Evolutionary conservation across 1,140 invertebrate species (phyloP), one percentile per base, ranked within the genome.

Genomic region (Planococcus citri): DNA sequence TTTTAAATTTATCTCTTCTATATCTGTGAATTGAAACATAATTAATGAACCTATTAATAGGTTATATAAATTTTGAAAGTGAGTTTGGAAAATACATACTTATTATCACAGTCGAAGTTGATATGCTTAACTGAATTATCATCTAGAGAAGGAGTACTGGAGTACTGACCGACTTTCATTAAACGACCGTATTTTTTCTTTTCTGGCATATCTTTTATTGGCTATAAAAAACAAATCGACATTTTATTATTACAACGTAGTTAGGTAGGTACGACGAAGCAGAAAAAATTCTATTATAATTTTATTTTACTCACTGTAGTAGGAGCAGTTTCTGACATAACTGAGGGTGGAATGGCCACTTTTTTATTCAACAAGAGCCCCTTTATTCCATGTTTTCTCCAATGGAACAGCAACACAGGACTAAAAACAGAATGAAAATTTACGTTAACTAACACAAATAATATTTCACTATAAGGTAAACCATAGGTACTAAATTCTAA

Each of bases 171-270:
- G 27, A 70, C 72, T 71, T 71, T 75, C 70, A 69, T 60, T 33
- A 69, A 68, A 37, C 27, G 67, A 33, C 71, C 69, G 24, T 24
- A 10, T 27, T 68, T 37, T 20, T 74, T 75, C 71, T 73, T 71
- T 9, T 41, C 57, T 22, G 76, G 73, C 68, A 77, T 75, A 58
- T 78, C 79, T 70, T 78, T 77, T 21, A 79, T 74, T 61, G 80
- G 80, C 80, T 81, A 75, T 29, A 80, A 79, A 20, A 68, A 71
- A 73, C 72, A 71, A n/a, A n/a, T n/a, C 74, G 20, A 70, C n/a
- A 10, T n/a, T n/a, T n/a, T n/a, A n/a, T n/a, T n/a, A n/a, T n/a
- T n/a, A n/a, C n/a, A n/a, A n/a, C n/a, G n/a, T n/a, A n/a, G n/a
- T n/a, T n/a, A n/a, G n/a, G n/a, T n/a, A n/a, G n/a, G n/a, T n/a